phyloP scores from a whole-genome alignment of 2,113 vertebrate genomes.

The Ammodytes marinus region DNA sequence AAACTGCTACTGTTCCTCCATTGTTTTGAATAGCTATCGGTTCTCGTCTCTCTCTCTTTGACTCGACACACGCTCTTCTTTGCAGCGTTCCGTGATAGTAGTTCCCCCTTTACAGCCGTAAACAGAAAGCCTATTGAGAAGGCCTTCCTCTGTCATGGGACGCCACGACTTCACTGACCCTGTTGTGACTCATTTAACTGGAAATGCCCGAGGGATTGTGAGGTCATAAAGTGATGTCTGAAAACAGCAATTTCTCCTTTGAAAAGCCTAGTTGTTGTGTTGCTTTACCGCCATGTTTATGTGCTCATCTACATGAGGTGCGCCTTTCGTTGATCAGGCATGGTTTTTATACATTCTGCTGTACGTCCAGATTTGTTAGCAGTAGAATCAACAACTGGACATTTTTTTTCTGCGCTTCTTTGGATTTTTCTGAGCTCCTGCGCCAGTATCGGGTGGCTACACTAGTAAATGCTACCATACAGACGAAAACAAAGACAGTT shows the following conservation, averaged over 20 bases:
- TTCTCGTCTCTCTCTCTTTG: conserved; percentile 31
- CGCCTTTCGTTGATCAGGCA: too few relatives aligned
- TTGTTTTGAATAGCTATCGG: conserved; percentile 59
- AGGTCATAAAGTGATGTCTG: conserved; percentile 17
- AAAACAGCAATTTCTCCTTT: conserved; percentile 4
- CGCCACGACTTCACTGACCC: conserved; percentile 36
- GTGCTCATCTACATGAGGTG: too few relatives aligned
- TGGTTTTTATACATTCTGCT: too few relatives aligned
- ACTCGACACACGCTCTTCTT: conserved; percentile 29
- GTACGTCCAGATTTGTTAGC: too few relatives aligned
- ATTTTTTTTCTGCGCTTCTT: too few relatives aligned
- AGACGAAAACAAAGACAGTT: too few relatives aligned
- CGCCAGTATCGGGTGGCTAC: too few relatives aligned
- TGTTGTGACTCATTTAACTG: conserved; percentile 42
- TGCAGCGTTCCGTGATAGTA: conserved; percentile 23
- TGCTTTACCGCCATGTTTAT: neutral
- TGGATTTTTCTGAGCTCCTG: too few relatives aligned
- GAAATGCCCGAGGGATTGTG: conserved; percentile 21
- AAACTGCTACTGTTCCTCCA: conserved; percentile 58
- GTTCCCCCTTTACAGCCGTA: conserved; percentile 22
- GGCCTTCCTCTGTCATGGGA: conserved; percentile 43
- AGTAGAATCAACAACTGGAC: too few relatives aligned
- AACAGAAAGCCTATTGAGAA: conserved; percentile 63
- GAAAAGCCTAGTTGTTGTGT: neutral
- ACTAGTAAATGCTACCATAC: too few relatives aligned